Percentiles rank a stretch among this genome's conserved stretches.
Evolutionary conservation across 35 echinoderm and acorn worm species (phyloP).

Genomic region (Lytechinus pictus): DNA sequence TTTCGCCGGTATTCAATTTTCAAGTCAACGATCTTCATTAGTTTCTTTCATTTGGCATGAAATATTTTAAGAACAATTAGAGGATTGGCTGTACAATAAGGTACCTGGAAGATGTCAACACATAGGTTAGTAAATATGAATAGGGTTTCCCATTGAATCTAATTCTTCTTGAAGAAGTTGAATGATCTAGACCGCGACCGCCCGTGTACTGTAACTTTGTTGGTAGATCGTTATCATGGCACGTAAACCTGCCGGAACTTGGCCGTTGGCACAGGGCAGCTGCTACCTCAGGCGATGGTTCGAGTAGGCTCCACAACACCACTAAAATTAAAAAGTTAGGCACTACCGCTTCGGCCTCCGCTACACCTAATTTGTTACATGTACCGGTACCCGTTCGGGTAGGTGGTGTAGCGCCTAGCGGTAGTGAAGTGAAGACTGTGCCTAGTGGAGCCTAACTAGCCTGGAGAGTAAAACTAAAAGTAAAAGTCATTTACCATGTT

Average conservation of each 20-base stretch:
- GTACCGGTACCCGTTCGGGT: too few species aligned
- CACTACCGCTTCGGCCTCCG: too few species aligned
- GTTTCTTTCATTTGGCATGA: neutral
- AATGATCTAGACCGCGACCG: too few species aligned
- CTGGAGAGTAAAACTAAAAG: too few species aligned
- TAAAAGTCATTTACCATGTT: too few species aligned
- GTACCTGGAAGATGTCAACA: neutral
- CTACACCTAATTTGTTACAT: too few species aligned
- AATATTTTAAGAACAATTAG: neutral
- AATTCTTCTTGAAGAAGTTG: neutral
- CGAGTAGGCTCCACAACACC: too few species aligned
- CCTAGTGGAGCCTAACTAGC: too few species aligned
- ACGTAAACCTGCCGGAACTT: conserved; percentile 16
- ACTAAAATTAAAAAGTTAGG: too few species aligned
- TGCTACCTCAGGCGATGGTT: neutral
- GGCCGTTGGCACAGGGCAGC: neutral
- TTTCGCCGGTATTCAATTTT: neutral
- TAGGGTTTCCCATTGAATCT: neutral
- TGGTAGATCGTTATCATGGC: neutral
- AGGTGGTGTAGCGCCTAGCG: too few species aligned
- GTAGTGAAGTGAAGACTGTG: too few species aligned
- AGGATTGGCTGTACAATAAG: neutral
- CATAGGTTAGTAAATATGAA: neutral
- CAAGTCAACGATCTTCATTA: neutral
- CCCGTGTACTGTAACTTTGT: too few species aligned